A percentile compares a stretch with the other conserved stretches of the same genome.
These are phyloP conservation scores for Falco berigora DNA, from an alignment of 2,797 vertebrate species.

Conservation along the genomic window DNA sequence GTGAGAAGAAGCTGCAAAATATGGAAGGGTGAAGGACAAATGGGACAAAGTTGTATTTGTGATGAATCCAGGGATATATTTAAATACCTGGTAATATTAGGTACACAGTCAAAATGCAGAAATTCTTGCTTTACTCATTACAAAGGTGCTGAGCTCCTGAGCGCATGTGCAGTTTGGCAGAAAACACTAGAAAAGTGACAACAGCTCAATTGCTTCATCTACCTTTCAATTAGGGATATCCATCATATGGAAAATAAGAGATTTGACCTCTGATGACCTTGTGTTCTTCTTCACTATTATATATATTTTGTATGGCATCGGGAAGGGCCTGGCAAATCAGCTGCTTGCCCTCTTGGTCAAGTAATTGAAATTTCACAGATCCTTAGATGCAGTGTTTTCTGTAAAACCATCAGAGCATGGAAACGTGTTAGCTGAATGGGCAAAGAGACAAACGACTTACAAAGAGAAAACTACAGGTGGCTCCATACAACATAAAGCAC, in stretches of 20 bases:
- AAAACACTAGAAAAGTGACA: not conserved
- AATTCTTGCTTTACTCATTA: not conserved
- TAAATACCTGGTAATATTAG: not conserved
- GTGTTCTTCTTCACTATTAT: not conserved
- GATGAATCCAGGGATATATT: not conserved
- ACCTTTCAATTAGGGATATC: not conserved
- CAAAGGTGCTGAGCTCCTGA: not conserved
- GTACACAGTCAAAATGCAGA: not conserved
- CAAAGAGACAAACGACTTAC: not conserved
- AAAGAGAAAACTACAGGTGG: not conserved
- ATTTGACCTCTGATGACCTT: not conserved
- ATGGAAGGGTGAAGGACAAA: not conserved
- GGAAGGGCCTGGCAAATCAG: not conserved
- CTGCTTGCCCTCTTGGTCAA: not conserved
- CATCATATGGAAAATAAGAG: not conserved
- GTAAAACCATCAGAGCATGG: not conserved
- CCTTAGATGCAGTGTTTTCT: not conserved
- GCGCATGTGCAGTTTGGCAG: not conserved
- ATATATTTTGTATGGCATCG: not conserved
- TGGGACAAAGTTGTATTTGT: not conserved
- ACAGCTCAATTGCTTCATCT: not conserved
- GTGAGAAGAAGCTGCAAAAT: not conserved
- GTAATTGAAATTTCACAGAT: not conserved
- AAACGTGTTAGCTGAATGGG: not conserved
- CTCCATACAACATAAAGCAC: not conserved